phyloP scores from a whole-genome alignment of 2,888 invertebrate species.

The Trimorus sp. region DNA sequence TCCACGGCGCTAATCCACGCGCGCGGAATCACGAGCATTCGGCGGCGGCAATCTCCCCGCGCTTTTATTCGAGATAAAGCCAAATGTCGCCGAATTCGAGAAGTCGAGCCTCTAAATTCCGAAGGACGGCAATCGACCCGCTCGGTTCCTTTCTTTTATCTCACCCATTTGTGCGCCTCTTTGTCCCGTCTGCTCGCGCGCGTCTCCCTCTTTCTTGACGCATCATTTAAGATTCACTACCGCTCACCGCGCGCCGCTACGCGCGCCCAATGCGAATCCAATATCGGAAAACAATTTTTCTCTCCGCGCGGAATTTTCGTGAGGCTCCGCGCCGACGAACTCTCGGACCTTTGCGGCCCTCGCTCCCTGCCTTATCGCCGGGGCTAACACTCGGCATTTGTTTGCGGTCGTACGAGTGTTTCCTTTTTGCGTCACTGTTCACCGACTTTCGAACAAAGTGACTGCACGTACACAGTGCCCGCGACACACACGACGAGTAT shows the following conservation, averaged over 20 bases:
- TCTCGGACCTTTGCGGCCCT: conserved; percentile 62
- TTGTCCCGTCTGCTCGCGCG: conserved; percentile 58
- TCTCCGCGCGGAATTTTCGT: conserved; percentile 77
- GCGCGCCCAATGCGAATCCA: conserved; percentile 77
- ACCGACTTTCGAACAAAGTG: conserved; percentile 35
- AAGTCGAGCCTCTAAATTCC: conserved; percentile 65
- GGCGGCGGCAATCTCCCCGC: conserved; percentile 38
- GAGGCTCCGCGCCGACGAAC: conserved; percentile 69
- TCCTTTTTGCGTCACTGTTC: conserved; percentile 40
- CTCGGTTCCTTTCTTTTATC: conserved; percentile 58
- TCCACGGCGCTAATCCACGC: conserved; percentile 26
- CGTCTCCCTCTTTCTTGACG: conserved; percentile 60
- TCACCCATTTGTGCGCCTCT: conserved; percentile 63
- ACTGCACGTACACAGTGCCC: conserved; percentile 23
- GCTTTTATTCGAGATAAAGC: conserved; percentile 57
- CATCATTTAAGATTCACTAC: conserved; percentile 76
- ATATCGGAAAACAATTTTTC: conserved; percentile 84
- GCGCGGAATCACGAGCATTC: conserved; percentile 40
- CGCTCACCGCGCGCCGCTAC: conserved; percentile 69
- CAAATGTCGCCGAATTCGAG: conserved; percentile 61
- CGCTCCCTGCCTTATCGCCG: conserved; percentile 40
- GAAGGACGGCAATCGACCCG: conserved; percentile 65
- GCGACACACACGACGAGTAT: neutral
- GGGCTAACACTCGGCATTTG: conserved; percentile 49
- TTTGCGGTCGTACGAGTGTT: conserved; percentile 46